These are phyloP conservation scores for Lasioglossum albipes DNA, from an alignment of 1,140 invertebrate genomes.

Conservation along the genomic window DNA sequence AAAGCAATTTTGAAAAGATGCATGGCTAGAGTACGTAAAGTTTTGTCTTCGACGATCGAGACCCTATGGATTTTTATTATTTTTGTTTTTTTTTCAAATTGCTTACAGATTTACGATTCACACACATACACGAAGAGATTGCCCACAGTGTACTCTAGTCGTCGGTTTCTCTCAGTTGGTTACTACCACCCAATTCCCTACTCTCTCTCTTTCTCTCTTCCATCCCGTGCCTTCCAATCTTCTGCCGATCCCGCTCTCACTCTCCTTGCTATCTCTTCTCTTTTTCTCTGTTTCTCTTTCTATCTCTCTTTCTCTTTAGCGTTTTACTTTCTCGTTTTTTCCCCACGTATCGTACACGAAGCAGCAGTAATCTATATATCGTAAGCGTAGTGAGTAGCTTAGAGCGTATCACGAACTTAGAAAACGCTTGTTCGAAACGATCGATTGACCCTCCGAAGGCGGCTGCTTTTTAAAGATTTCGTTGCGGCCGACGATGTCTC, in stretches of 20 bases:
- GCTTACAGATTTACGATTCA: no score
- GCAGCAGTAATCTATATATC: conserved; percentile 39
- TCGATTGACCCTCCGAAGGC: conserved; percentile 12
- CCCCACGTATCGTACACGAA: conserved; percentile 65
- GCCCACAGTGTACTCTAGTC: no score
- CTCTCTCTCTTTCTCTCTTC: no score
- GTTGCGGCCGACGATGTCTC: no score
- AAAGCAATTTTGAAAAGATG: no score
- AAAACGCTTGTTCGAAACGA: conserved; percentile 60
- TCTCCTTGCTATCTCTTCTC: conserved; percentile 39
- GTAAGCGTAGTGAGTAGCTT: conserved; percentile 74
- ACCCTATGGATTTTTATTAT: no score
- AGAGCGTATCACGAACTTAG: conserved; percentile 65
- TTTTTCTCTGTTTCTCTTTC: conserved; percentile 13
- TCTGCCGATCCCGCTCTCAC: conserved; percentile 27
- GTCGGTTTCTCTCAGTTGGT: not conserved
- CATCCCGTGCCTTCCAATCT: not conserved
- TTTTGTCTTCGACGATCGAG: no score
- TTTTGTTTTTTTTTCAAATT: no score
- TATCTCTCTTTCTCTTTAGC: conserved; percentile 31
- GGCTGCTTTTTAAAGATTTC: no score
- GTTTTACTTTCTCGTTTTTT: conserved; percentile 50
- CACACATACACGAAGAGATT: no score
- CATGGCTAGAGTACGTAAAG: no score
- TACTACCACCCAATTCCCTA: no score